Percentiles rank a stretch among this genome's conserved stretches.
These are phyloP conservation scores for Zaprionus ghesquierei DNA, from an alignment of 1,140 invertebrate genomes.

Conservation along the genomic window DNA sequence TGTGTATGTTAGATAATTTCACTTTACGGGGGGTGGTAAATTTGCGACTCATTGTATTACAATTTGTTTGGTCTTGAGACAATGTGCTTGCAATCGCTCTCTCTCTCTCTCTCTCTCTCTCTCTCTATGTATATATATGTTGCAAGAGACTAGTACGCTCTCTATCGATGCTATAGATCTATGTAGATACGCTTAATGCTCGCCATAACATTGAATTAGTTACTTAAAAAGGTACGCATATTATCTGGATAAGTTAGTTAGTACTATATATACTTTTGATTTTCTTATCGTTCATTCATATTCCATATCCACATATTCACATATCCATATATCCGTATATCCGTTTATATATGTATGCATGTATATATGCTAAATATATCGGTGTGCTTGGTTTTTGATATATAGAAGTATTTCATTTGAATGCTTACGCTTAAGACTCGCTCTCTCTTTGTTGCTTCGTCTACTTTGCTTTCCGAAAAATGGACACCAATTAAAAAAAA, in stretches of 20 bases:
- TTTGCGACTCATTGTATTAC: constrained; percentile 69
- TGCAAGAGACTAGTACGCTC: background rate
- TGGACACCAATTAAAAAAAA: constrained; percentile 75
- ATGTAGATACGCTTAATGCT: constrained; percentile 5
- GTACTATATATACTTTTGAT: constrained; percentile 30
- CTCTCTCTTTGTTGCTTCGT: constrained; percentile 14
- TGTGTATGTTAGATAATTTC: constrained; percentile 64
- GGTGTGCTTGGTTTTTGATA: constrained; percentile 75
- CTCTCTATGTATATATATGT: background rate
- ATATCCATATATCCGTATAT: constrained; percentile 21
- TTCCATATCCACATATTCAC: constrained; percentile 29
- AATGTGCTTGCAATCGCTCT: constrained; percentile 34
- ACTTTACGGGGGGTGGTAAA: no score
- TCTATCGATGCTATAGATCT: background rate
- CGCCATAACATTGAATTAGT: constrained; percentile 52
- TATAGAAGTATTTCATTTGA: constrained; percentile 60
- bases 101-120: background rate
- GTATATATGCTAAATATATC: constrained; percentile 70
- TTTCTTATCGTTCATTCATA: constrained; percentile 38
- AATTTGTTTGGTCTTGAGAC: constrained; percentile 66
- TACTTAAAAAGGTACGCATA: constrained; percentile 73
- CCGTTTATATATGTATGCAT: constrained; percentile 3
- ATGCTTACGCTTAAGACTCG: constrained; percentile 37
- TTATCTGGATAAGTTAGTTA: constrained; percentile 56
- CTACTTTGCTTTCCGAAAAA: background rate